Evolutionary conservation across 1,140 invertebrate genomes (phyloP).

Genomic region (Gerris buenoi): DNA sequence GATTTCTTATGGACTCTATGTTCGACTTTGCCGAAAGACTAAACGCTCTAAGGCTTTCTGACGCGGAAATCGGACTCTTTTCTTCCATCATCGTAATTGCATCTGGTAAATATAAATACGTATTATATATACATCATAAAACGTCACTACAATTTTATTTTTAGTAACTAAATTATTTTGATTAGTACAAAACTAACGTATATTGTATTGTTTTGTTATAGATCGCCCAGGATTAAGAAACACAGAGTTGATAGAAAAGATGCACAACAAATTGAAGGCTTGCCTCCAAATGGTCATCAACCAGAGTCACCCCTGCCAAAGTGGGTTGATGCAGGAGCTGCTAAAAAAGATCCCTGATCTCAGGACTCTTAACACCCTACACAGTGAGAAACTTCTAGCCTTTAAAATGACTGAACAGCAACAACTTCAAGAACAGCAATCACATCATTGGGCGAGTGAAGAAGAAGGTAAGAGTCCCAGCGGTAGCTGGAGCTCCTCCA

Average conservation of each 20-base stretch:
- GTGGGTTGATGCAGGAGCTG: slow-evolving; percentile 66
- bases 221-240: slow-evolving; percentile 83
- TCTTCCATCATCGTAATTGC: slow-evolving; percentile 90
- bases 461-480: slow-evolving; percentile 36
- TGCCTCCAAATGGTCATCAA: slow-evolving; percentile 71
- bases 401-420: slow-evolving; percentile 82
- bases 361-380: slow-evolving; percentile 84
- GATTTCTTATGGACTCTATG: slow-evolving; percentile 90
- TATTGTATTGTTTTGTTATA: slow-evolving; percentile 25
- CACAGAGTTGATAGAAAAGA: slow-evolving; percentile 76
- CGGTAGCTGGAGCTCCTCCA: slow-evolving; percentile 41
- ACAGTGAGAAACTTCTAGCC: slow-evolving; percentile 87
- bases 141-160: too few relatives aligned
- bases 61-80: slow-evolving; percentile 85
- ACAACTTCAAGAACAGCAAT: slow-evolving; percentile 39
- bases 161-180: slow-evolving; percentile 4
- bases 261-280: slow-evolving; percentile 74
- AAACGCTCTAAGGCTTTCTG: slow-evolving; percentile 73
- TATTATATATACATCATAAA: too few relatives aligned
- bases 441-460: slow-evolving; percentile 31
- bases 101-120: slow-evolving; percentile 40
- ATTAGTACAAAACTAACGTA: too few relatives aligned
- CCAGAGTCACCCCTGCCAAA: slow-evolving; percentile 68
- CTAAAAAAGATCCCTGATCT: slow-evolving; percentile 90
- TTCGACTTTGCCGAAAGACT: slow-evolving; percentile 93